phyloP scores from a whole-genome alignment of 2,113 vertebrate genomes.

The Addax nasomaculatus region DNA sequence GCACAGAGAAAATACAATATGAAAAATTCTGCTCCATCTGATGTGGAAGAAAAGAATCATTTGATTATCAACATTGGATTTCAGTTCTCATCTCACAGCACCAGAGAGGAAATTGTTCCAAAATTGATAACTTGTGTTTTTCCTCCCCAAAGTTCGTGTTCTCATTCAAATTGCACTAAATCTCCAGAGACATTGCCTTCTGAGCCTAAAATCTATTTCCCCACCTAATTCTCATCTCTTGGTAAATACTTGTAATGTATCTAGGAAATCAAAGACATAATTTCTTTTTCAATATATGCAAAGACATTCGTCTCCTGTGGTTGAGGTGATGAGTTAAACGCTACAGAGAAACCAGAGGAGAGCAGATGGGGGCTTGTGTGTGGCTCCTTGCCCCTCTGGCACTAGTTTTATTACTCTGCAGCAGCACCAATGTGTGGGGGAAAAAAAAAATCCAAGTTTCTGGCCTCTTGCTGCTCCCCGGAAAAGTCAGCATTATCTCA shows the following conservation, averaged over 20 bases:
- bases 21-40: not conserved
- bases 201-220: slow-evolving; percentile 62
- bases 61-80: slow-evolving; percentile 65
- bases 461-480: slow-evolving; percentile 2
- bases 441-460: not conserved
- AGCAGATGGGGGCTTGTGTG: not conserved
- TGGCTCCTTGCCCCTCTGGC: slow-evolving; percentile 16
- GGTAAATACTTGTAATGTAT: slow-evolving; percentile 66
- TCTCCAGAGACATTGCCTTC: slow-evolving; percentile 65
- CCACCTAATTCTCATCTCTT: slow-evolving; percentile 62
- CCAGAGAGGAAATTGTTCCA: slow-evolving; percentile 58
- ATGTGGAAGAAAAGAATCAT: slow-evolving; percentile 47
- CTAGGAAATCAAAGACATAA: slow-evolving; percentile 70
- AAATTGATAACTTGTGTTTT: slow-evolving; percentile 68
- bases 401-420: slow-evolving; percentile 31
- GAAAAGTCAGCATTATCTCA: slow-evolving; percentile 43
- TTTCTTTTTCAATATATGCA: slow-evolving; percentile 68
- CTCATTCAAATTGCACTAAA: slow-evolving; percentile 66
- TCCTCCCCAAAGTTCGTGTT: slow-evolving; percentile 61
- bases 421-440: not conserved
- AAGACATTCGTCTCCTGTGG: slow-evolving; percentile 52
- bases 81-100: slow-evolving; percentile 51
- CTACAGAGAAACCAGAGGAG: not conserved
- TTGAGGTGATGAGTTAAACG: slow-evolving; percentile 33
- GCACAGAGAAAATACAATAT: slow-evolving; percentile 44